phyloP scores from a whole-genome alignment of 1,140 invertebrate genomes.

The Drosophila yakuba region DNA sequence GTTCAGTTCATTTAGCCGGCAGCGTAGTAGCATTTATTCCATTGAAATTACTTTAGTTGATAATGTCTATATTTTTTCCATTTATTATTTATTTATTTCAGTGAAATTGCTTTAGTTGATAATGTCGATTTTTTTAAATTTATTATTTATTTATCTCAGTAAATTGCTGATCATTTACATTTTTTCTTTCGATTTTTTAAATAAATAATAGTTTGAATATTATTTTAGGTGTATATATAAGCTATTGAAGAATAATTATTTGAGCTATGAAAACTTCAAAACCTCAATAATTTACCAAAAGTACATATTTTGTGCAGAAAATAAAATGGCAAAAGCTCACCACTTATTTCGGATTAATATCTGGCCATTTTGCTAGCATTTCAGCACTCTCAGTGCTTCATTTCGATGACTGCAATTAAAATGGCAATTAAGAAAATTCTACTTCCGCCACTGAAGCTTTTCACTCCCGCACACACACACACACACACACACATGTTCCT shows the following conservation, averaged over 20 bases:
- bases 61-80: too few relatives aligned
- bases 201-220: too few relatives aligned
- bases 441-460: conserved; percentile 49
- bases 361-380: conserved; percentile 5
- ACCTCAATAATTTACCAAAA: not conserved
- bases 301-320: not conserved
- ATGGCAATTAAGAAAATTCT: conserved; percentile 65
- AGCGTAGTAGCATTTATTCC: conserved; percentile 7
- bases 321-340: not conserved
- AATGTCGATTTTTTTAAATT: too few relatives aligned
- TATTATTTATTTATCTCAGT: too few relatives aligned
- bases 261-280: not conserved
- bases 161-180: too few relatives aligned
- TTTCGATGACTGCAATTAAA: conserved; percentile 57
- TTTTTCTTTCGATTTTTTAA: too few relatives aligned
- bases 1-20: conserved; percentile 37
- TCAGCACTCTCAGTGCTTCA: conserved; percentile 12
- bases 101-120: too few relatives aligned
- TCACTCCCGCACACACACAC: conserved; percentile 4
- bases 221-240: too few relatives aligned
- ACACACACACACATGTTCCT: not conserved
- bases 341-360: conserved; percentile 1
- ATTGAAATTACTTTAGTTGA: not conserved
- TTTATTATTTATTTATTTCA: too few relatives aligned
- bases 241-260: too few relatives aligned